phyloP scores from a whole-genome alignment of 2,113 vertebrate species.

The Campylorhamphus procurvoides region DNA sequence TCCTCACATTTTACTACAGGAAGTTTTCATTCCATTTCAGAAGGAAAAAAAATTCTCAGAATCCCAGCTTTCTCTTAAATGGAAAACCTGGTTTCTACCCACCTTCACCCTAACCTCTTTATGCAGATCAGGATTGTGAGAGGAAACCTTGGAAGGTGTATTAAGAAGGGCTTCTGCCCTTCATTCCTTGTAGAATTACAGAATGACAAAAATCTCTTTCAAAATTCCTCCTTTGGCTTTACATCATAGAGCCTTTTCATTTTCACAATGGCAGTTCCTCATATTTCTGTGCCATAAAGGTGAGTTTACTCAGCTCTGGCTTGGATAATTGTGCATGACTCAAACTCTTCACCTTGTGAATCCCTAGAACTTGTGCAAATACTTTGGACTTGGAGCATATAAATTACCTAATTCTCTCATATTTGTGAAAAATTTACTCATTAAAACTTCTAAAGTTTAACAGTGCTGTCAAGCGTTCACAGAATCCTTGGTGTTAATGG shows the following conservation, averaged over 20 bases:
- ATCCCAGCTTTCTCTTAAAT: background rate
- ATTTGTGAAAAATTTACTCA: constrained; percentile 1
- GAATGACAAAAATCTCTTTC: background rate
- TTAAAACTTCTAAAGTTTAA: constrained; percentile 28
- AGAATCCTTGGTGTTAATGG: background rate
- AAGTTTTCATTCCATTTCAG: background rate
- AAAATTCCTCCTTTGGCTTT: background rate
- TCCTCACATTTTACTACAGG: background rate
- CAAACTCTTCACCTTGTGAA: background rate
- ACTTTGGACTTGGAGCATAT: background rate
- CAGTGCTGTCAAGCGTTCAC: background rate
- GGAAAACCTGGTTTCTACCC: background rate
- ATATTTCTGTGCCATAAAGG: background rate
- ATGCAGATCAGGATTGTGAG: background rate
- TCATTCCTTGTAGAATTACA: background rate
- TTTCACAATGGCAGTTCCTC: background rate
- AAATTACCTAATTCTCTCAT: background rate
- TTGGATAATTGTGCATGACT: background rate
- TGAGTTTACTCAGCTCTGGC: background rate
- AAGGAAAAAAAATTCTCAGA: background rate
- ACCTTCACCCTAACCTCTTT: background rate
- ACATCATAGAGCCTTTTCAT: background rate
- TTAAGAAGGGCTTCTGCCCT: background rate
- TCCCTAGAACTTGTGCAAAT: background rate
- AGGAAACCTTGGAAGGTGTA: background rate